Conservation (phyloP, 2,888 invertebrate genomes). For the Marasmarcha lunaedactyla region DNA sequence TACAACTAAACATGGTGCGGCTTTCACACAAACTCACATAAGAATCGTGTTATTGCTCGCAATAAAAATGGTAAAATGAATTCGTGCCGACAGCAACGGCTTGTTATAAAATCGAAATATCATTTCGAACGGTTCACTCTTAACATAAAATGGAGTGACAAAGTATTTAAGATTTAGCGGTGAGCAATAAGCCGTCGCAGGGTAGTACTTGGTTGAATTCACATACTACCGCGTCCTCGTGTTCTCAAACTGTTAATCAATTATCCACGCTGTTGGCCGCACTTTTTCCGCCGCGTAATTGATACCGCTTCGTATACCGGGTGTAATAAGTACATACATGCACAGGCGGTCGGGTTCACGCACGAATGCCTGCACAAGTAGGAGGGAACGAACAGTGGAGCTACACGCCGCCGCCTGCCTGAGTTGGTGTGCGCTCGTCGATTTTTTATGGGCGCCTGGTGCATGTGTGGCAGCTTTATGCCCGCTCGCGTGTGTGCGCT, state of each 20-base stretch:
- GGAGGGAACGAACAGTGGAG: conserved; percentile 26
- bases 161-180: neutral
- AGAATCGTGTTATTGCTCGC: neutral
- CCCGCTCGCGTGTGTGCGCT: conserved; percentile 31
- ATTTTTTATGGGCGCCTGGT: conserved; percentile 34
- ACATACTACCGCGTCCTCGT: conserved; percentile 24
- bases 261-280: conserved; percentile 55
- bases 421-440: conserved; percentile 31
- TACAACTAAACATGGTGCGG: no score
- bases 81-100: neutral
- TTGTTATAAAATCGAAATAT: neutral
- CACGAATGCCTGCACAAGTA: conserved; percentile 52
- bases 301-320: conserved; percentile 40
- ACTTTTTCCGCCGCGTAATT: conserved; percentile 59
- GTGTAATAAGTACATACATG: conserved; percentile 20
- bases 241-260: conserved; percentile 60
- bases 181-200: neutral
- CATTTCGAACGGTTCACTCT: neutral
- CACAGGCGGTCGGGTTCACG: conserved; percentile 39
- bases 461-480: conserved; percentile 30
- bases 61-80: neutral
- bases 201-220: neutral
- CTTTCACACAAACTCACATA: neutral
- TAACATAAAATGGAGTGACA: no score
- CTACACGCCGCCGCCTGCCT: conserved; percentile 25